Conservation (phyloP, 2,888 invertebrate species). For the Macrosiphum euphorbiae region DNA sequence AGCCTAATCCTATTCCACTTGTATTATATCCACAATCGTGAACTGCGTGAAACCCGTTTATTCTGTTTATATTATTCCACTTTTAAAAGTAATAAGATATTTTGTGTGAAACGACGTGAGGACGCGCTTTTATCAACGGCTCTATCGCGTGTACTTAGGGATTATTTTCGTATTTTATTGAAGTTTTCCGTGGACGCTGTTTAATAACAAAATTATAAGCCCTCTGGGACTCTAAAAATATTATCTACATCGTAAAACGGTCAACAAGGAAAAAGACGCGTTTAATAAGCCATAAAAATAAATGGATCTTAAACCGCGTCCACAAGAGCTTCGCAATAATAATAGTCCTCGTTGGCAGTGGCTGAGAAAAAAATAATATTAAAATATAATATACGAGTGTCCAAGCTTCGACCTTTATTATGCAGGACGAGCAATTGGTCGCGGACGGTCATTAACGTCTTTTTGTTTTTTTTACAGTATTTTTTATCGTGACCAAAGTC, state of each 20-base stretch:
- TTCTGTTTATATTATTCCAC: neutral
- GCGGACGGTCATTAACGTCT: neutral
- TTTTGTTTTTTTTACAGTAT: neutral
- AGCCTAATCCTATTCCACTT: neutral
- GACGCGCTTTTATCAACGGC: neutral
- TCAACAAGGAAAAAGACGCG: neutral
- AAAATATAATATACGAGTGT: neutral
- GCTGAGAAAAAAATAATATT: neutral
- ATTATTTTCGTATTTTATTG: conserved; percentile 8
- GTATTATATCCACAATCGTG: neutral
- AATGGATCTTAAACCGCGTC: neutral
- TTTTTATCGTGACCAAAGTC: neutral
- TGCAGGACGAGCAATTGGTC: neutral
- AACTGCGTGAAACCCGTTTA: neutral
- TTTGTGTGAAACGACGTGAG: neutral
- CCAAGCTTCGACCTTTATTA: neutral
- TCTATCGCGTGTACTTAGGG: neutral
- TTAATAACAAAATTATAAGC: conserved; percentile 11
- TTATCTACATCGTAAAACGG: conserved; percentile 23
- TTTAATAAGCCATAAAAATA: conserved; percentile 36
- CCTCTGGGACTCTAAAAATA: neutral
- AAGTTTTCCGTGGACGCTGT: neutral
- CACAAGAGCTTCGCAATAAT: neutral
- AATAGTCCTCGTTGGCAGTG: neutral
- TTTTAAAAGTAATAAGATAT: neutral